Conservation (phyloP, 1,140 invertebrate species). For the Bombyx mori region ASM3026992v2 NC_085128.1:6444501-6445000, state of each 20-base stretch:
- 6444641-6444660: neutral
- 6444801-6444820: no score
- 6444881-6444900: no score
- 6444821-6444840: no score
- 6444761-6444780: no score
- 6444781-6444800: no score
- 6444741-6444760: neutral
- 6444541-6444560: slow-evolving; percentile 33
- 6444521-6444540: slow-evolving; percentile 59
- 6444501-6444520: slow-evolving; percentile 59
- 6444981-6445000: slow-evolving; percentile 31
- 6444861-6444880: no score
- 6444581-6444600: slow-evolving; percentile 42
- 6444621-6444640: slow-evolving; percentile 30
- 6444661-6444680: neutral
- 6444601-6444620: slow-evolving; percentile 38
- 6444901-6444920: no score
- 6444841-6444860: no score
- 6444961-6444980: slow-evolving; percentile 32
- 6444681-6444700: neutral
- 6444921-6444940: no score
- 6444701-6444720: neutral
- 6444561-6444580: slow-evolving; percentile 51
- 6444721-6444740: neutral
- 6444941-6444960: slow-evolving; percentile 31